Conservation (phyloP, 2,797 vertebrate species). For the Masticophis lateralis region DNA sequence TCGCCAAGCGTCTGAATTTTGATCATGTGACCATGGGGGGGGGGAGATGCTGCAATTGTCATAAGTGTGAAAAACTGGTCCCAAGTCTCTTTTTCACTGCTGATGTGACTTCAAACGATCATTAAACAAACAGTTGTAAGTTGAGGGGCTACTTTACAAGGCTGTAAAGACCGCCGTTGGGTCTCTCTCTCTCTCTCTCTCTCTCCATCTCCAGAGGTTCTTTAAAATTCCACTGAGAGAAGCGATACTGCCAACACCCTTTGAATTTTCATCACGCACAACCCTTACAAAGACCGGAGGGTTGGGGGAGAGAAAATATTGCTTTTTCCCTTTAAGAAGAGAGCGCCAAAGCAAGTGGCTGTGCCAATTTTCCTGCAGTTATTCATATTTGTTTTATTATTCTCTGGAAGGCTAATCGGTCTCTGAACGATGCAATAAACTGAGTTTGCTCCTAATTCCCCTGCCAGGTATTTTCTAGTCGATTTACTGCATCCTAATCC, state of each 20-base stretch:
- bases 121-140: too few relatives aligned
- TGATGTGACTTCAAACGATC: too few relatives aligned
- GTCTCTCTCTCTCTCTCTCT: background rate
- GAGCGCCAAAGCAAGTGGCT: slow-evolving; percentile 50
- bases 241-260: slow-evolving; percentile 35
- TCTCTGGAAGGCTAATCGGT: slow-evolving; percentile 58
- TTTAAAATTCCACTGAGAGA: slow-evolving; percentile 52
- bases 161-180: slow-evolving; percentile 11
- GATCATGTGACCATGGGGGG: too few relatives aligned
- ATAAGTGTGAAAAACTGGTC: too few relatives aligned
- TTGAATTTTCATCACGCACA: slow-evolving; percentile 30
- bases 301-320: background rate
- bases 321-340: slow-evolving; percentile 28
- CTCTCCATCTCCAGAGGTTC: slow-evolving; percentile 21
- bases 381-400: slow-evolving; percentile 53
- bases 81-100: too few relatives aligned
- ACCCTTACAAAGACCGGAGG: background rate
- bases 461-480: slow-evolving; percentile 41
- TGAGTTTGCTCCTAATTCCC: slow-evolving; percentile 75
- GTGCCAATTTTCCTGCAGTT: slow-evolving; percentile 36
- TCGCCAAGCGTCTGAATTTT: too few relatives aligned
- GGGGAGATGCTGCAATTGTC: too few relatives aligned
- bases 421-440: slow-evolving; percentile 76
- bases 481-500: slow-evolving; percentile 21
- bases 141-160: background rate